Conservation (phyloP, 2,888 invertebrate genomes). For the Lycia hirtaria region DNA sequence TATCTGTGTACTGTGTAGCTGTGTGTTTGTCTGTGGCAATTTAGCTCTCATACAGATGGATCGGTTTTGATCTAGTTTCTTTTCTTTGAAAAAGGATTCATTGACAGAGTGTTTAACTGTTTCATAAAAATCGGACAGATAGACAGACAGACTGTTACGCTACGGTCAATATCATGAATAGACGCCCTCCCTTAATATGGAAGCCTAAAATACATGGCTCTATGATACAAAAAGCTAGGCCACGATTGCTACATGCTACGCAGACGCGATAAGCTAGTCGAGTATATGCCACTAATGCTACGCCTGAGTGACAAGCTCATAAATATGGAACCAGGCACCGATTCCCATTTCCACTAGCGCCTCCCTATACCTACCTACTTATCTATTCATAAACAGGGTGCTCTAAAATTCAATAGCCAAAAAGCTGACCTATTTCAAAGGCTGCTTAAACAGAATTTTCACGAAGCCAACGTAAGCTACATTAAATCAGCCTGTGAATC, state of each 20-base stretch:
- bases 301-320: neutral
- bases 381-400: constrained; percentile 9
- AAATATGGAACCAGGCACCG: neutral
- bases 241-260: neutral
- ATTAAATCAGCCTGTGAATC: constrained; percentile 34
- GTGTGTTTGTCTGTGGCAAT: too few species aligned
- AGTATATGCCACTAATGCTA: neutral
- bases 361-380: neutral
- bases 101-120: too few species aligned
- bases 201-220: too few species aligned
- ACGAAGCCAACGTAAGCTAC: constrained; percentile 21
- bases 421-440: constrained; percentile 17
- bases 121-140: too few species aligned
- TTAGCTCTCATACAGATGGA: too few species aligned
- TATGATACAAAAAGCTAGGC: neutral
- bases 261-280: neutral
- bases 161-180: too few species aligned
- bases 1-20: too few species aligned
- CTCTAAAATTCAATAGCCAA: constrained; percentile 17
- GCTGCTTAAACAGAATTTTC: constrained; percentile 19
- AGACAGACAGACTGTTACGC: too few species aligned
- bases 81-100: too few species aligned
- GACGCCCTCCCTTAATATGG: too few species aligned
- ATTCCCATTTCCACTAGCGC: neutral
- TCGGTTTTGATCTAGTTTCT: too few species aligned